phyloP scores from a whole-genome alignment of 2,888 invertebrate genomes.

The Taenaris catops region DNA sequence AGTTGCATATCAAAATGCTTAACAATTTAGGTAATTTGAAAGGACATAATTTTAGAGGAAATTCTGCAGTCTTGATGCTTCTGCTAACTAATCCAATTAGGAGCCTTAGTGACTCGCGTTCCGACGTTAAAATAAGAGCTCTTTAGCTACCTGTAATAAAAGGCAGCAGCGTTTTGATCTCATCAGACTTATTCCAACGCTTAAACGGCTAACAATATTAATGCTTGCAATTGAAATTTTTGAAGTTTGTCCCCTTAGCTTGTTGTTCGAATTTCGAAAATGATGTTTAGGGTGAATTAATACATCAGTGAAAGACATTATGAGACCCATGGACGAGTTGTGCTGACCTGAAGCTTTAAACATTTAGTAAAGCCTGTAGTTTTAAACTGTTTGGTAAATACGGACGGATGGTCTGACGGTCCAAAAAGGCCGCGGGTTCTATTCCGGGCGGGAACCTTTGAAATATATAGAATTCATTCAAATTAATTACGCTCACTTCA shows the following conservation, averaged over 20 bases:
- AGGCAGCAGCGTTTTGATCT: slow-evolving; percentile 21
- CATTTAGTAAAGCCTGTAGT: too few relatives aligned
- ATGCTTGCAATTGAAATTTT: slow-evolving; percentile 5
- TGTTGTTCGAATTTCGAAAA: too few relatives aligned
- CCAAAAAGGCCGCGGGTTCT: too few relatives aligned
- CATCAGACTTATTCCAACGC: slow-evolving; percentile 15
- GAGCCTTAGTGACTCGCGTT: slow-evolving; percentile 24
- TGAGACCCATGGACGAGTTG: too few relatives aligned
- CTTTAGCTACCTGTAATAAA: slow-evolving; percentile 23
- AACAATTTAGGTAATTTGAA: background rate
- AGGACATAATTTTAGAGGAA: slow-evolving; percentile 34
- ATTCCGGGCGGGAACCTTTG: too few relatives aligned
- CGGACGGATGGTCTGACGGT: too few relatives aligned
- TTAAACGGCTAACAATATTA: slow-evolving; percentile 19
- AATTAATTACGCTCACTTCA: too few relatives aligned
- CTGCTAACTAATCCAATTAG: slow-evolving; percentile 67
- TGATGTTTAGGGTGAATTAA: too few relatives aligned
- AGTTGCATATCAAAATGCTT: slow-evolving; percentile 9
- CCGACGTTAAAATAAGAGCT: slow-evolving; percentile 22
- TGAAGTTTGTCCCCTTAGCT: slow-evolving; percentile 1
- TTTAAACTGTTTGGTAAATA: too few relatives aligned
- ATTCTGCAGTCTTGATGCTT: slow-evolving; percentile 40
- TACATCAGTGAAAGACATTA: too few relatives aligned
- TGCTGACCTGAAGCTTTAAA: too few relatives aligned
- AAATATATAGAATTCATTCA: too few relatives aligned